Evolutionary conservation across 2,113 vertebrate genomes (phyloP).

Genomic region (Ptilonorhynchus violaceus): DNA sequence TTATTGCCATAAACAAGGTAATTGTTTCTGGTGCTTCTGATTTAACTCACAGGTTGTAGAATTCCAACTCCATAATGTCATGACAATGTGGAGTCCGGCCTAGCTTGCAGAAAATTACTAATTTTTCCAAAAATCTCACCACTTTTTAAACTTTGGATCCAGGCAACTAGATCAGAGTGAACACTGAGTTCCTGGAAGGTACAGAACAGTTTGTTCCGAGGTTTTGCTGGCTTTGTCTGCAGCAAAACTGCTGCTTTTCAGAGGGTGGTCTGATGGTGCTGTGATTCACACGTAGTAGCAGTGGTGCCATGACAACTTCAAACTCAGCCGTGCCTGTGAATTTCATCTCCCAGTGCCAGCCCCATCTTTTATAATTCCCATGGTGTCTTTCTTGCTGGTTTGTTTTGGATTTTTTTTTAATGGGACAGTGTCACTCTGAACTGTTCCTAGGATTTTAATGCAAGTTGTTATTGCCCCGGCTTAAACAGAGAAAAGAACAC

Average conservation of each 20-base stretch:
- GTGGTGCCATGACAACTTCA: slow-evolving; percentile 48
- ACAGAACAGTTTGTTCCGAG: background rate
- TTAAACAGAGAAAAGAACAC: background rate
- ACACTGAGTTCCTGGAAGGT: background rate
- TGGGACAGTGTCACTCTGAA: background rate
- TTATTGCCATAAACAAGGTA: background rate
- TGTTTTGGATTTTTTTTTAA: background rate
- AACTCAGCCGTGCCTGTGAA: background rate
- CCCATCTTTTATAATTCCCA: background rate
- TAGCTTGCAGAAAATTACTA: background rate
- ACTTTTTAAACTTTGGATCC: background rate
- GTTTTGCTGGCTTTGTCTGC: background rate
- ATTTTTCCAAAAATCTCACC: background rate
- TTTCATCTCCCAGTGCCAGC: background rate
- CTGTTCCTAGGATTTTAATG: background rate
- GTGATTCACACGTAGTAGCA: background rate
- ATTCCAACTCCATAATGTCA: background rate
- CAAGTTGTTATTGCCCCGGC: background rate
- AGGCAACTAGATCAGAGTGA: background rate
- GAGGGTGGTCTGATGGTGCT: background rate
- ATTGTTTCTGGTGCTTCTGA: background rate
- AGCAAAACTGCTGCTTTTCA: background rate
- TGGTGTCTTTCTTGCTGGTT: background rate
- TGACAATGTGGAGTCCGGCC: background rate
- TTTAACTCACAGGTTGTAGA: background rate